A percentile compares a stretch with the other conserved stretches of the same genome.
These are phyloP conservation scores for Solea solea DNA, from an alignment of 2,113 vertebrate genomes.

Conservation along the genomic window DNA sequence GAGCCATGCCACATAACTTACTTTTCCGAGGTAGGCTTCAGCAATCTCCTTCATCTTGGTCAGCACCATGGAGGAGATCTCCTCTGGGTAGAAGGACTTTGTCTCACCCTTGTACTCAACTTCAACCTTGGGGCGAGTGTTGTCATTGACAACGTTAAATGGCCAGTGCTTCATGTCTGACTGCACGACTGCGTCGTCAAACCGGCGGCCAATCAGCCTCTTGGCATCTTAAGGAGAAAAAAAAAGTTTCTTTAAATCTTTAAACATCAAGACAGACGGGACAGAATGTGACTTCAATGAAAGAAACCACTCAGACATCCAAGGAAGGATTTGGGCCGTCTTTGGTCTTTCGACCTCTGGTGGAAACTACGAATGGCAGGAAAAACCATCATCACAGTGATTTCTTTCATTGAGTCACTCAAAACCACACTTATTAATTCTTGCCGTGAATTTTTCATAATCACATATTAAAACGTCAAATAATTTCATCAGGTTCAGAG, in stretches of 20 bases:
- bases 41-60: constrained; percentile 86
- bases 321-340: constrained; percentile 57
- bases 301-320: constrained; percentile 66
- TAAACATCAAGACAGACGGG: background rate
- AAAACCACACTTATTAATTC: background rate
- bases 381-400: constrained; percentile 83
- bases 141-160: constrained; percentile 80
- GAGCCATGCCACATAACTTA: constrained; percentile 14
- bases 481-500: no score
- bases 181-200: constrained; percentile 83
- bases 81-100: constrained; percentile 83
- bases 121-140: constrained; percentile 79
- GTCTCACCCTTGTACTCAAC: constrained; percentile 84
- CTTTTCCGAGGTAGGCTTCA: constrained; percentile 85
- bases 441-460: no score
- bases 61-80: constrained; percentile 85
- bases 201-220: constrained; percentile 82
- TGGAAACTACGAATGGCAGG: constrained; percentile 81
- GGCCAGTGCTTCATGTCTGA: constrained; percentile 88
- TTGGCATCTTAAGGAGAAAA: constrained; percentile 78
- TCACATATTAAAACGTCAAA: no score
- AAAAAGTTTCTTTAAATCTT: background rate
- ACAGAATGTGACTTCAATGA: background rate
- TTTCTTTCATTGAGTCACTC: background rate
- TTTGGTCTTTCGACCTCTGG: constrained; percentile 60